Conservation (phyloP, 2,113 vertebrate genomes). For the Hypomesus transpacificus region DNA sequence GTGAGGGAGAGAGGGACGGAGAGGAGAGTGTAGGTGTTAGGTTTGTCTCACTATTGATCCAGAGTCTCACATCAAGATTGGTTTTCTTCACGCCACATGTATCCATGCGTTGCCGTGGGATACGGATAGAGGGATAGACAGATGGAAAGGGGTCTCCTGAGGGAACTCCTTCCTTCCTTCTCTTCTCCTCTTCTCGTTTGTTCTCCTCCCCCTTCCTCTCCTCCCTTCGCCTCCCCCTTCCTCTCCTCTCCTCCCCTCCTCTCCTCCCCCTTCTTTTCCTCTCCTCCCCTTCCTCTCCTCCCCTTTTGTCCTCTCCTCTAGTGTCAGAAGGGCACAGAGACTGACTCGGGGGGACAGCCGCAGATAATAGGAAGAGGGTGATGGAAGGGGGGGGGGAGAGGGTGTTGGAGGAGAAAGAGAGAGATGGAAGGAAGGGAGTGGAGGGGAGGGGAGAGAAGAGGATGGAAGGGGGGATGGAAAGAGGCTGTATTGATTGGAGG, state of each 20-base stretch:
- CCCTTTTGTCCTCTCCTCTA: neutral
- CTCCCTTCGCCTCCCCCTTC: neutral
- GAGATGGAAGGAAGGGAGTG: too few relatives aligned
- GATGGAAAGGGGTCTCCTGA: slow-evolving; percentile 10
- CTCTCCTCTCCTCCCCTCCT: neutral
- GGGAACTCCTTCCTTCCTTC: slow-evolving; percentile 16
- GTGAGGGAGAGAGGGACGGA: neutral
- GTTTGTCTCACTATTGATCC: neutral
- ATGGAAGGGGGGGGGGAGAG: too few relatives aligned
- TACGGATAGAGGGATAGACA: neutral
- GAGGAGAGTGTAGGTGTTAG: neutral
- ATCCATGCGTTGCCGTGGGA: too few relatives aligned
- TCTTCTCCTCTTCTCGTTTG: neutral
- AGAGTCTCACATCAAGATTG: too few relatives aligned
- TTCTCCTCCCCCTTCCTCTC: neutral
- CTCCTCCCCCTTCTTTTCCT: neutral
- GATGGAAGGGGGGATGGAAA: too few relatives aligned
- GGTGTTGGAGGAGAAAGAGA: too few relatives aligned
- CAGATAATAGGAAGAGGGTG: too few relatives aligned
- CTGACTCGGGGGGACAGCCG: too few relatives aligned
- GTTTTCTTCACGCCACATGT: too few relatives aligned
- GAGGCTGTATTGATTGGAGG: too few relatives aligned
- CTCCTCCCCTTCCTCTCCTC: neutral
- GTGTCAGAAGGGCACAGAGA: too few relatives aligned
- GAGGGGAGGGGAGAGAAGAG: too few relatives aligned